Conservation (phyloP, 2,797 vertebrate species). For the Brotula barbata region DNA sequence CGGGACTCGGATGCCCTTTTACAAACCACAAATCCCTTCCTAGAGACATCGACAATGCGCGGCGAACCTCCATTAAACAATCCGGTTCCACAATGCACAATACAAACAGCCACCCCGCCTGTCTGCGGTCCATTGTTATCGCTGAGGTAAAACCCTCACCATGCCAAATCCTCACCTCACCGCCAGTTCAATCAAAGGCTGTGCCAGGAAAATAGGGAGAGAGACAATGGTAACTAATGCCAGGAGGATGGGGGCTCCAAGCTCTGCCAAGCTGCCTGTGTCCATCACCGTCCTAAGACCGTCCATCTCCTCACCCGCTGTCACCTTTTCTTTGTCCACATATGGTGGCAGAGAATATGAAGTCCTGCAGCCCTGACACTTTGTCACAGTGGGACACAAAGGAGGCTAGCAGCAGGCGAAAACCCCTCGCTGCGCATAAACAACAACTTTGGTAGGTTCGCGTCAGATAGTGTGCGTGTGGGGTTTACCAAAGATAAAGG, state of each 20-base stretch:
- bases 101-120: constrained; percentile 51
- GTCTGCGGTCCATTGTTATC: constrained; percentile 65
- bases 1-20: constrained; percentile 59
- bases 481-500: constrained; percentile 18
- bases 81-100: constrained; percentile 55
- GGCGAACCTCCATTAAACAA: constrained; percentile 64
- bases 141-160: constrained; percentile 55
- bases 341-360: constrained; percentile 49
- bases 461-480: constrained; percentile 17
- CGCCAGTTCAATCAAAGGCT: constrained; percentile 67
- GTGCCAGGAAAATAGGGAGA: constrained; percentile 60
- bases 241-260: constrained; percentile 59
- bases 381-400: constrained; percentile 61
- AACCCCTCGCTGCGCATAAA: constrained; percentile 54
- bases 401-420: constrained; percentile 55
- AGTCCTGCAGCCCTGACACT: constrained; percentile 65
- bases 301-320: constrained; percentile 49
- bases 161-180: constrained; percentile 67
- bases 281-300: constrained; percentile 56
- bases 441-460: constrained; percentile 43
- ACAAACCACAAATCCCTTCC: constrained; percentile 62
- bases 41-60: constrained; percentile 60
- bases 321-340: constrained; percentile 64
- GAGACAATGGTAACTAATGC: constrained; percentile 68
- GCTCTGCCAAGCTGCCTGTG: constrained; percentile 64